These are phyloP conservation scores for Hyperopisus bebe DNA, from an alignment of 2,113 vertebrate species.

Conservation along the genomic window DNA sequence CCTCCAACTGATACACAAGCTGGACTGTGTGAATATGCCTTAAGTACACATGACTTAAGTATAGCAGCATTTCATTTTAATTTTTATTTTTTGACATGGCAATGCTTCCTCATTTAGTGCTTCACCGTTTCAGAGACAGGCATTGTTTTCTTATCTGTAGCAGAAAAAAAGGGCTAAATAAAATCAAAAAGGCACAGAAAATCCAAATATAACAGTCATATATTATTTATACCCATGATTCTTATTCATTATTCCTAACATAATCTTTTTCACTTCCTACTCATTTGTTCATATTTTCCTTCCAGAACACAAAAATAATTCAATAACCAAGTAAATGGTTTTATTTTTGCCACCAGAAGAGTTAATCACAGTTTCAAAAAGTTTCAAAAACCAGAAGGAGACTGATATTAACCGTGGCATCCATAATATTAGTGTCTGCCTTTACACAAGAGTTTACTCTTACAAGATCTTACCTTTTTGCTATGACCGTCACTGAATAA, in stretches of 20 bases:
- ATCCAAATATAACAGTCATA: neutral
- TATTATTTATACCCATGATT: conserved; percentile 1
- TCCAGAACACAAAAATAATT: neutral
- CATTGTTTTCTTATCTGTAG: neutral
- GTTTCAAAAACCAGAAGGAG: neutral
- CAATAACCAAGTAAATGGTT: neutral
- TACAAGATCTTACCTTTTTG: conserved; percentile 40
- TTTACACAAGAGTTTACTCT: neutral
- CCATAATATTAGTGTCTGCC: neutral
- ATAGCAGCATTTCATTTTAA: neutral
- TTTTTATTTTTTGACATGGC: neutral
- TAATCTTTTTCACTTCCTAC: neutral
- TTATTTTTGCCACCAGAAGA: neutral
- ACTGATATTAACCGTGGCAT: neutral
- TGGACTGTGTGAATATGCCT: neutral
- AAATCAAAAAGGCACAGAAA: neutral
- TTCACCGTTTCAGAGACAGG: neutral
- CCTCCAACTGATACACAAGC: neutral
- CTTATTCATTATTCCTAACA: neutral
- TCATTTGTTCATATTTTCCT: neutral
- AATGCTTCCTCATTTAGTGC: neutral
- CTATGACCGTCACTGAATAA: conserved; percentile 11
- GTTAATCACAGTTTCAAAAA: neutral
- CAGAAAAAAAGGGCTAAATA: neutral
- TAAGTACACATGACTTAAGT: neutral